phyloP scores from a whole-genome alignment of 2,113 vertebrate genomes.

The Lipophrys pholis region DNA sequence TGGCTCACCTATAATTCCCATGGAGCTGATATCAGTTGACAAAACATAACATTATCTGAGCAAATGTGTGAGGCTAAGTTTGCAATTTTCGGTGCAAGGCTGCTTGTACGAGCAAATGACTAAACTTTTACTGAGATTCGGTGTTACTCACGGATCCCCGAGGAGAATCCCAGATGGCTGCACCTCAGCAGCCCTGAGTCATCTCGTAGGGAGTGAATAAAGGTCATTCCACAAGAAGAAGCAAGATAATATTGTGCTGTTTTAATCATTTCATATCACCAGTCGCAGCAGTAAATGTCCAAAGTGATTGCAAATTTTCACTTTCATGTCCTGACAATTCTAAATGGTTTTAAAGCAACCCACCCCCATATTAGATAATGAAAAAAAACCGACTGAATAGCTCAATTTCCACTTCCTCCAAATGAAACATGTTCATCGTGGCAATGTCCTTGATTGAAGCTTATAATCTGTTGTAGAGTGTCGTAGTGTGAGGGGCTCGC shows the following conservation, averaged over 20 bases:
- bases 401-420: no score
- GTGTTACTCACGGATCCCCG: conserved; percentile 51
- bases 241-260: conserved; percentile 5
- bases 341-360: no score
- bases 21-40: neutral
- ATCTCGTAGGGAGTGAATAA: conserved; percentile 34
- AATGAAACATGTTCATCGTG: no score
- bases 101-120: conserved; percentile 19
- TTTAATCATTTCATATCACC: no score
- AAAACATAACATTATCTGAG: conserved; percentile 9
- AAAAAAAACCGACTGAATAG: no score
- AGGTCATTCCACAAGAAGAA: conserved; percentile 48
- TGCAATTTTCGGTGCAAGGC: neutral
- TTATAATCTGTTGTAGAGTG: no score
- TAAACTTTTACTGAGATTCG: conserved; percentile 24
- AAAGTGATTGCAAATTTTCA: no score
- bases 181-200: conserved; percentile 59
- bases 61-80: neutral
- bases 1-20: conserved; percentile 4
- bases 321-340: no score
- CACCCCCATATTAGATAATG: no score
- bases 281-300: no score
- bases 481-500: no score
- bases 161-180: conserved; percentile 67
- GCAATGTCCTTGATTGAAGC: no score